Evolutionary conservation across 1,140 invertebrate species (phyloP).

Genomic region (Stratiolaelaps scimitus): DNA sequence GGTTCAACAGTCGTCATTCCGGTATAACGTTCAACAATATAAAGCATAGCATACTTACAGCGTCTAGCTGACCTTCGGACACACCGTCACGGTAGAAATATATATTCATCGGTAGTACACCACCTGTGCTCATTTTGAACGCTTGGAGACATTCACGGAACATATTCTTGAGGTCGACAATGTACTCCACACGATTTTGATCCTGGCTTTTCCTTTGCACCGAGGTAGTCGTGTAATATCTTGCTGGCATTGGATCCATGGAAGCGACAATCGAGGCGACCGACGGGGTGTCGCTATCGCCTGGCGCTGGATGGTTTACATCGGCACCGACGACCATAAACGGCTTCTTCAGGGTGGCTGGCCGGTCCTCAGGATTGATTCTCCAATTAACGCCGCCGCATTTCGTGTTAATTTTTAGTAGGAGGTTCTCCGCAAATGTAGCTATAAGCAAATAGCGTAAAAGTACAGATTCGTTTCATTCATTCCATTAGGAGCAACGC

Average conservation of each 20-base stretch:
- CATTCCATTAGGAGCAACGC: no score
- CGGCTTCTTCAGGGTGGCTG: neutral
- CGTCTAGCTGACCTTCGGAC: slow-evolving; percentile 67
- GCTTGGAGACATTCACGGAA: neutral
- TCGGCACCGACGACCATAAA: slow-evolving; percentile 32
- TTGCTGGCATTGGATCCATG: slow-evolving; percentile 31
- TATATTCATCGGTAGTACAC: slow-evolving; percentile 47
- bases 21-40: slow-evolving; percentile 25
- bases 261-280: slow-evolving; percentile 31
- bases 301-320: slow-evolving; percentile 31
- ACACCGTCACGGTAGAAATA: slow-evolving; percentile 75
- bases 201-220: slow-evolving; percentile 31
- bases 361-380: no score
- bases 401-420: no score
- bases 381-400: no score
- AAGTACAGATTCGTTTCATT: no score
- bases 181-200: slow-evolving; percentile 1
- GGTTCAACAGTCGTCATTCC: slow-evolving; percentile 2
- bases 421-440: no score
- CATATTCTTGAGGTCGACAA: slow-evolving; percentile 3
- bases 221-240: slow-evolving; percentile 30
- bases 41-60: slow-evolving; percentile 43
- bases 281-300: slow-evolving; percentile 13
- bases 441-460: no score
- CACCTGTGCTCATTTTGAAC: neutral